These are phyloP conservation scores for Diogma glabrata DNA, from an alignment of 2,888 invertebrate species.

Conservation along the genomic window DNA sequence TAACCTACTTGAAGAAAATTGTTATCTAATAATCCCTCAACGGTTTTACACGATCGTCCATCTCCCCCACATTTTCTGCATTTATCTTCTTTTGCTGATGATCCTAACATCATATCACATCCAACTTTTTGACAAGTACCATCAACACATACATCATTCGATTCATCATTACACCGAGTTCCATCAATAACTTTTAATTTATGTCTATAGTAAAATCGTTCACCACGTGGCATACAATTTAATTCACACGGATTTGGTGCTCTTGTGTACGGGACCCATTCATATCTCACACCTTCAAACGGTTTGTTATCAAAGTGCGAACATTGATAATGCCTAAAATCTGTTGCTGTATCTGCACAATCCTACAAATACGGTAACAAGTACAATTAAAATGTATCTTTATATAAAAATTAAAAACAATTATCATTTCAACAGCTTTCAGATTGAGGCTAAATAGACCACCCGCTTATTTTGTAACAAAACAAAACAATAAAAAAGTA, in stretches of 20 bases:
- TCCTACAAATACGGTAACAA: constrained; percentile 51
- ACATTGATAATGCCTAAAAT: constrained; percentile 87
- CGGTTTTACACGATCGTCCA: constrained; percentile 74
- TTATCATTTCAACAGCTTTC: too few relatives aligned
- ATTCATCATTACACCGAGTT: constrained; percentile 69
- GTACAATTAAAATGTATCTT: too few relatives aligned
- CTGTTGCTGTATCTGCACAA: constrained; percentile 63
- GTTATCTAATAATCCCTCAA: constrained; percentile 55
- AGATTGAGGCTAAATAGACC: too few relatives aligned
- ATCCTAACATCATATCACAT: constrained; percentile 90
- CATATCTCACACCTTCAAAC: constrained; percentile 72
- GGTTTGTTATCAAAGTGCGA: constrained; percentile 66
- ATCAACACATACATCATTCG: constrained; percentile 85
- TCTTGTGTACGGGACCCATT: constrained; percentile 81
- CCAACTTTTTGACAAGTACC: constrained; percentile 92
- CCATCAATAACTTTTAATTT: constrained; percentile 71
- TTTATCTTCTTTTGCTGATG: constrained; percentile 72
- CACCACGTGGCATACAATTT: constrained; percentile 88
- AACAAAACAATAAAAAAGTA: too few relatives aligned
- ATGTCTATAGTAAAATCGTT: constrained; percentile 84
- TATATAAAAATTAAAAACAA: too few relatives aligned
- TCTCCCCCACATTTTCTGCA: constrained; percentile 90
- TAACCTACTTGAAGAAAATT: constrained; percentile 72
- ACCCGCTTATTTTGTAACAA: too few relatives aligned
- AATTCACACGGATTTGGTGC: constrained; percentile 86